These are phyloP conservation scores for Sycon ciliatum DNA, from an alignment of 37 sponge, comb jelly and placozoan genomes.

Conservation along the genomic window DNA sequence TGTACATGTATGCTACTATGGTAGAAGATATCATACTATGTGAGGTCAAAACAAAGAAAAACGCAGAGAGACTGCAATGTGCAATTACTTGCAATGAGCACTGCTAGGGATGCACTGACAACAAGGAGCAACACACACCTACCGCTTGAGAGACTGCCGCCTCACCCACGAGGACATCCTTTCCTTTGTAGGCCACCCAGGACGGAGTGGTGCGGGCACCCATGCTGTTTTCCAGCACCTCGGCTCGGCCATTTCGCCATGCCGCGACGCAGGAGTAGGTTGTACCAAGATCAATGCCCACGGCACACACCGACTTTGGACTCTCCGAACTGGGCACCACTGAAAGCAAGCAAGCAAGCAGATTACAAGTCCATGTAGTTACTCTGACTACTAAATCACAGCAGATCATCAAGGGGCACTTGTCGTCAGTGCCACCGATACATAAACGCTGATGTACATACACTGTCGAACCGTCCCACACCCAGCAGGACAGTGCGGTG, in stretches of 20 bases:
- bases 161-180: slow-evolving; percentile 71
- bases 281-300: slow-evolving; percentile 91
- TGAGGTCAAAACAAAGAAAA: not conserved
- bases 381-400: no score
- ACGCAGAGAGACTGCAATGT: not conserved
- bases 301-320: no score
- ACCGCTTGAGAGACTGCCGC: slow-evolving; percentile 69
- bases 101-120: not conserved
- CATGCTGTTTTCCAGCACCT: slow-evolving; percentile 75
- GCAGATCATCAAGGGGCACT: no score
- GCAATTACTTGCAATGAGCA: not conserved
- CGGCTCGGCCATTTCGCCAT: slow-evolving; percentile 61
- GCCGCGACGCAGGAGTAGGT: slow-evolving; percentile 87
- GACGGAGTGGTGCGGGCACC: slow-evolving; percentile 87
- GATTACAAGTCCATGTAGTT: no score
- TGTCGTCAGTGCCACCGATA: no score
- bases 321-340: no score
- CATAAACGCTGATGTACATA: no score
- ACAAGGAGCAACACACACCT: not conserved
- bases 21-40: no score
- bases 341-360: no score
- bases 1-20: no score
- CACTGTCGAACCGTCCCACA: no score
- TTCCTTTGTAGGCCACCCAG: slow-evolving; percentile 67
- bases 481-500: no score